phyloP scores from a whole-genome alignment of 2,113 vertebrate species.

The Polypterus bichir region DNA sequence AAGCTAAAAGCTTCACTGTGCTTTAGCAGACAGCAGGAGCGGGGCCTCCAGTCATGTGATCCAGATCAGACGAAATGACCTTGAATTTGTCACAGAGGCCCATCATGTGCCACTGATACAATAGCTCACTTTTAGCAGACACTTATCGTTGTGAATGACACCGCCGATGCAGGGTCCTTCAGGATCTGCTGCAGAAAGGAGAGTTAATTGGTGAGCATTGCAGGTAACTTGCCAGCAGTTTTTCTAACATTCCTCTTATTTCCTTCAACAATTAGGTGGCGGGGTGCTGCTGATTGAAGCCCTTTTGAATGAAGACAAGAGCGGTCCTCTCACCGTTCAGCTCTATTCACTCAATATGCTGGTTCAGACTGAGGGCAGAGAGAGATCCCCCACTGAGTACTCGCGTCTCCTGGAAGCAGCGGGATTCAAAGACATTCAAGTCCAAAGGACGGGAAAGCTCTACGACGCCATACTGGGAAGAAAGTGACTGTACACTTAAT shows the following conservation, averaged over 20 bases:
- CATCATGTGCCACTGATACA: too few species aligned
- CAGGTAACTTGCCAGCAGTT: neutral
- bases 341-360: slow-evolving; percentile 77
- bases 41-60: neutral
- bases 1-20: neutral
- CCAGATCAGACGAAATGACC: neutral
- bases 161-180: neutral
- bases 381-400: slow-evolving; percentile 56
- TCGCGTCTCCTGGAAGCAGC: slow-evolving; percentile 43
- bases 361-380: slow-evolving; percentile 71
- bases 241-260: slow-evolving; percentile 1
- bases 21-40: neutral
- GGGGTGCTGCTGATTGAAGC: slow-evolving; percentile 64
- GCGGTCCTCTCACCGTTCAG: slow-evolving; percentile 55
- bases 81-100: neutral
- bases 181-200: neutral
- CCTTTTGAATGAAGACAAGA: slow-evolving; percentile 51
- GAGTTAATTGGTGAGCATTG: neutral
- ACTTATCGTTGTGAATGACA: neutral
- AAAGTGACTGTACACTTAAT: slow-evolving; percentile 34
- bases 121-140: neutral
- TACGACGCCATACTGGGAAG: slow-evolving; percentile 62
- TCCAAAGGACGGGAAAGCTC: slow-evolving; percentile 50
- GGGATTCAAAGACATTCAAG: slow-evolving; percentile 48
- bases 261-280: slow-evolving; percentile 40